These are phyloP conservation scores for Baryphthengus martii DNA, from an alignment of 2,113 vertebrate genomes.

Conservation along the genomic window DNA sequence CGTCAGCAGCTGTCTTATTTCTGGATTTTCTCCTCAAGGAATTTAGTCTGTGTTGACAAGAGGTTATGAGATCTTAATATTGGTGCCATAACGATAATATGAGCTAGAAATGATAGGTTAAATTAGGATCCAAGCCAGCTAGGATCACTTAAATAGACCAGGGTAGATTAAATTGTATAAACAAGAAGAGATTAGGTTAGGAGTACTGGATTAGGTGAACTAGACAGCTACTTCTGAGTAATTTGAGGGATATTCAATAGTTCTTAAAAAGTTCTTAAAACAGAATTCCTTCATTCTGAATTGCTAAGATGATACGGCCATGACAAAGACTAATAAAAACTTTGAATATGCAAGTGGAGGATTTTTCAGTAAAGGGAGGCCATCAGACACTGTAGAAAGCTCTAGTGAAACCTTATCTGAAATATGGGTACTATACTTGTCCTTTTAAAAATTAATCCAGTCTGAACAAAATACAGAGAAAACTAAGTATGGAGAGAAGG, in stretches of 20 bases:
- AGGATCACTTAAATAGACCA: not conserved
- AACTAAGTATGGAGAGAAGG: not conserved
- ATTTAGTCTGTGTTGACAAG: not conserved
- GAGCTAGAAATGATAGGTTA: not conserved
- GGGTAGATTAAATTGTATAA: not conserved
- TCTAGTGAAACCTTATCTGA: not conserved
- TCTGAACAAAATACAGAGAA: not conserved
- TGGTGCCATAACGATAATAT: not conserved
- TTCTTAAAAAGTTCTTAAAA: not conserved
- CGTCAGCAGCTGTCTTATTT: not conserved
- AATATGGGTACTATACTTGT: not conserved
- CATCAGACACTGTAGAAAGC: not conserved
- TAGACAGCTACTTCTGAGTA: not conserved
- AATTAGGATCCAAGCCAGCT: not conserved
- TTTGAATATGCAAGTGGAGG: not conserved
- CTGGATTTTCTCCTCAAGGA: not conserved
- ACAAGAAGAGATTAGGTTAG: not conserved
- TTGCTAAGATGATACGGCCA: not conserved
- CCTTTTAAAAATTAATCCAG: not conserved
- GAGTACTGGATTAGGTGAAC: not conserved
- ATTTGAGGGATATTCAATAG: not conserved
- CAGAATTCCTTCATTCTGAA: not conserved
- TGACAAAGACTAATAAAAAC: not conserved
- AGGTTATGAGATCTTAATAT: not conserved
- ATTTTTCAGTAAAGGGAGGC: not conserved